Evolutionary conservation across 2,888 invertebrate species (phyloP), one percentile per base, ranked within the genome.

Genomic region (Halictus ligatus): DNA sequence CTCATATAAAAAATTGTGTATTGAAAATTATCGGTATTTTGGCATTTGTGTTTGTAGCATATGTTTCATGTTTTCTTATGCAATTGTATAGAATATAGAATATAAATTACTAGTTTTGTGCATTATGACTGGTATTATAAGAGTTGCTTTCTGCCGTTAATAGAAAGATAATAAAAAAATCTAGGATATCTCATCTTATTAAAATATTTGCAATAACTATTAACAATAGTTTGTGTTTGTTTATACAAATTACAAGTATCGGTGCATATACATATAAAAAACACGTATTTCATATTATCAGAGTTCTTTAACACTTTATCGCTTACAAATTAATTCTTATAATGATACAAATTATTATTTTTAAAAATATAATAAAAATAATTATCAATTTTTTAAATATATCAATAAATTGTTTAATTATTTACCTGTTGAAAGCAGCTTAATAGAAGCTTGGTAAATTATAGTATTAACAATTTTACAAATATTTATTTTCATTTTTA

Each of bases 71-170:
- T 35, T 78, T 76, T 46, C 50, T 86, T 83, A 69, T 58, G 58
- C 35, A 60, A 75, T 18, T 77, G 71, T 69, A 67, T n/a, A 78
- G 60, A 35, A 69, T 60, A 67, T n/a, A 78, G 50, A 25, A 73
- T 72, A 79, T 71, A 64, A 78, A 79, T 81, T 67, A 46, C 78
- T 81, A 40, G 46, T 86, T 81, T 69, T 77, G 35, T 54, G 60
- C 54, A 78, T 80, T 78, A 50, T 35, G 75, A 78, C 25, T 81
- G 79, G 69, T 64, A 43, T 67, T 50, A 69, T 83, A 81, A 48
- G 87, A 87, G 87, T 83, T 87, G 87, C 87, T 87, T 87, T 87
- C 87, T 87, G 86, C 74, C 35, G 43, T 78, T 78, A 35, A 64
- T 54, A 78, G 69, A 54, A 29, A n/a, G 15, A 25, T 60, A 10